Evolutionary conservation across 1,140 invertebrate genomes (phyloP).

Genomic region (Eubasilissa regina): DNA sequence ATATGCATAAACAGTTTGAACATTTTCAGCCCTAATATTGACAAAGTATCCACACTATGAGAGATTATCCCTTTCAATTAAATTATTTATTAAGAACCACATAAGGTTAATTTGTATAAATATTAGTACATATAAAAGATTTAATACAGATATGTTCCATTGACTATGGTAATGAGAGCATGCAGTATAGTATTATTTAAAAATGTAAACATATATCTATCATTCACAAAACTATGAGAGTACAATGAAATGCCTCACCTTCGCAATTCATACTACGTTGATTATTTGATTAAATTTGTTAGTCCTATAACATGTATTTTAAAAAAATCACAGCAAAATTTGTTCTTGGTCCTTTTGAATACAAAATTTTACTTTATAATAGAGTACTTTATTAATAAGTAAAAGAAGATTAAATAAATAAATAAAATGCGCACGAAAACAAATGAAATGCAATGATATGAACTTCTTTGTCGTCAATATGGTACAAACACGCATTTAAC

Average conservation of each 20-base stretch:
- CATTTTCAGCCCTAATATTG: too few species aligned
- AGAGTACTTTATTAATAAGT: too few species aligned
- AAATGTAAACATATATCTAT: constrained; percentile 18
- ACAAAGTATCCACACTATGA: too few species aligned
- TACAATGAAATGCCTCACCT: too few species aligned
- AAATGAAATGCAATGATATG: constrained; percentile 47
- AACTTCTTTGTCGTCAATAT: constrained; percentile 61
- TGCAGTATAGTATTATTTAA: constrained; percentile 34
- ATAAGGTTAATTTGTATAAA: background rate
- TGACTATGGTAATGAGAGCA: constrained; percentile 43
- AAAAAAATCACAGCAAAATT: too few species aligned
- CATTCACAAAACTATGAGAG: background rate
- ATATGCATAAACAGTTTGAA: too few species aligned
- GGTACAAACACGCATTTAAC: constrained; percentile 40
- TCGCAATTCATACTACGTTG: too few species aligned
- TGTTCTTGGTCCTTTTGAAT: too few species aligned
- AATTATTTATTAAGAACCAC: background rate
- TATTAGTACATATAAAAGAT: background rate
- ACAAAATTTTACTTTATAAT: too few species aligned
- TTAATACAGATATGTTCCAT: constrained; percentile 44
- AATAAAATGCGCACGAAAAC: background rate
- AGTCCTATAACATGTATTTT: too few species aligned
- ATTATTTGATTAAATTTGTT: too few species aligned
- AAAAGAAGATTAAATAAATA: too few species aligned
- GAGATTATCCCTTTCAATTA: background rate